Evolutionary conservation across 2,113 vertebrate genomes (phyloP).

Genomic region (Anarhynchus alexandrinus): DNA sequence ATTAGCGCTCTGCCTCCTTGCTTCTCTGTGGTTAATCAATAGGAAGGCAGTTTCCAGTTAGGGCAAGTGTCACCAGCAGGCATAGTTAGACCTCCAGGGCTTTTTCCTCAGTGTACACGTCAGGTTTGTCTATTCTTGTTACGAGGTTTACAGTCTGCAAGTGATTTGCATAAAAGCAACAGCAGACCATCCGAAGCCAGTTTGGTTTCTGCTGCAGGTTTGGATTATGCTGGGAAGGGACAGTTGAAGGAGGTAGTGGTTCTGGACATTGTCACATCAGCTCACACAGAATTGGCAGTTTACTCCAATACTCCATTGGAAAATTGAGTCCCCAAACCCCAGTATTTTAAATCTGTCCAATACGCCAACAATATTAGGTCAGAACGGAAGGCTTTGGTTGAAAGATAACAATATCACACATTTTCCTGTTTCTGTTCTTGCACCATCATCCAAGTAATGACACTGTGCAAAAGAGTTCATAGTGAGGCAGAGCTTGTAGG

Average conservation of each 20-base stretch:
- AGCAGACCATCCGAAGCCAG: not conserved
- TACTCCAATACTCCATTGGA: not conserved
- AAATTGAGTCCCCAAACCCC: not conserved
- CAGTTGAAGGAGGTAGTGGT: not conserved
- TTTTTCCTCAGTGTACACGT: not conserved
- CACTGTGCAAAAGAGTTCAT: not conserved
- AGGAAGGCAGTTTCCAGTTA: slow-evolving; percentile 18
- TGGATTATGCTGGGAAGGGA: not conserved
- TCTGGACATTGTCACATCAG: not conserved
- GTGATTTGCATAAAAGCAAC: not conserved
- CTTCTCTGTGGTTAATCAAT: slow-evolving; percentile 1
- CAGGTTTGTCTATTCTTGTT: not conserved
- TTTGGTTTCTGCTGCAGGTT: not conserved
- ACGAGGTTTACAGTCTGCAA: not conserved
- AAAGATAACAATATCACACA: not conserved
- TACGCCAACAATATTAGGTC: not conserved
- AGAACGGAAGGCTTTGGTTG: not conserved
- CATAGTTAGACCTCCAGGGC: not conserved
- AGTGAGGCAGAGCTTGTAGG: not conserved
- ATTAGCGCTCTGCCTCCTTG: not conserved
- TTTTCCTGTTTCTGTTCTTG: not conserved
- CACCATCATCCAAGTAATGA: not conserved
- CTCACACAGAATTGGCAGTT: not conserved
- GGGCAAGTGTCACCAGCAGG: slow-evolving; percentile 33
- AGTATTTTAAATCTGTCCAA: not conserved